phyloP scores from a whole-genome alignment of 1,140 invertebrate genomes.

The Vanessa atalanta region DNA sequence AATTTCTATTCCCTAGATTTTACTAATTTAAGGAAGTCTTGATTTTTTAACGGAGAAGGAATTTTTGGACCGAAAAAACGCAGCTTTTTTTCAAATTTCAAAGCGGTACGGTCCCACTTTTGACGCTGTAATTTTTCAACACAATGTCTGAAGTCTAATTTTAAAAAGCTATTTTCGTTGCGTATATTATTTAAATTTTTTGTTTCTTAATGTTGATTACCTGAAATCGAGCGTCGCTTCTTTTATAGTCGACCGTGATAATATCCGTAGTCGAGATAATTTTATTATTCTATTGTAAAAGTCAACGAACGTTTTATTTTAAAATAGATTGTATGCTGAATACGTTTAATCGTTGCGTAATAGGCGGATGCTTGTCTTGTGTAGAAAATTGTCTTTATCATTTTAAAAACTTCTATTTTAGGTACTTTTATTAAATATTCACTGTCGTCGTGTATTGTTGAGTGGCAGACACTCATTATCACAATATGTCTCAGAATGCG shows the following conservation, averaged over 20 bases:
- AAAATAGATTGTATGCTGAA: neutral
- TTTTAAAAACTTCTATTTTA: neutral
- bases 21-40: too few species aligned
- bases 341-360: neutral
- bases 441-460: too few species aligned
- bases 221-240: slow-evolving; percentile 17
- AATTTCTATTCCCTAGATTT: too few species aligned
- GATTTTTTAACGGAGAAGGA: too few species aligned
- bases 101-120: neutral
- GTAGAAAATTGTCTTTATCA: neutral
- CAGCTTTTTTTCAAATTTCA: neutral
- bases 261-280: neutral
- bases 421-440: too few species aligned
- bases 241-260: neutral
- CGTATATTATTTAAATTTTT: slow-evolving; percentile 12
- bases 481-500: too few species aligned
- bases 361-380: neutral
- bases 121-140: neutral
- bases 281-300: neutral
- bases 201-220: slow-evolving; percentile 5
- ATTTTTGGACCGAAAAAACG: neutral
- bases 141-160: slow-evolving; percentile 32
- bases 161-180: slow-evolving; percentile 29
- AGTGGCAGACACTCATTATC: too few species aligned
- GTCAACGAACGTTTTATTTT: slow-evolving; percentile 1